A percentile compares a stretch with the other conserved stretches of the same genome.
Conservation (phyloP, 2,113 vertebrate species). For the Galeopterus variegatus region DNA sequence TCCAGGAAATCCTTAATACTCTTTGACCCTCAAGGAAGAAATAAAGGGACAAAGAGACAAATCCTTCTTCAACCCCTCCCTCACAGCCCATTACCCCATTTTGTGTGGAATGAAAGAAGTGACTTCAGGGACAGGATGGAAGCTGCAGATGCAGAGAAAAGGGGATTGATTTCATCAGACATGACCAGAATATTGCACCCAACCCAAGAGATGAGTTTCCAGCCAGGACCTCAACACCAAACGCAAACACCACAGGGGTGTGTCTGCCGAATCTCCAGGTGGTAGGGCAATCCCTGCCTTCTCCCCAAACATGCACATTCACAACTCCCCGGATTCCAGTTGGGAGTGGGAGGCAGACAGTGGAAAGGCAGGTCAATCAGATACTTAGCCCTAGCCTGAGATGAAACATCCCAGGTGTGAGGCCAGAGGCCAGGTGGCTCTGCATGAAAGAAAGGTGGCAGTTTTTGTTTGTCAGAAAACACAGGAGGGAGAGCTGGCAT, state of each 20-base stretch:
- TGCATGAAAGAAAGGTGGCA: constrained; percentile 73
- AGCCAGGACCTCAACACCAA: constrained; percentile 4
- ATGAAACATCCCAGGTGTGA: constrained; percentile 78
- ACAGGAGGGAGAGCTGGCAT: neutral
- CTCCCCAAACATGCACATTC: constrained; percentile 53
- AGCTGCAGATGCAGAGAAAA: neutral
- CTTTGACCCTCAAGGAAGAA: constrained; percentile 59
- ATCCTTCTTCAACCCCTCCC: neutral
- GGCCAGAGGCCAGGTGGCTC: constrained; percentile 81
- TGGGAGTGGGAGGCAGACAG: constrained; percentile 79
- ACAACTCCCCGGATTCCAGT: constrained; percentile 33
- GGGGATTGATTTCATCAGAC: neutral
- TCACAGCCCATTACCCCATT: neutral
- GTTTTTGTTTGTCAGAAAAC: constrained; percentile 76
- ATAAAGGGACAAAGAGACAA: neutral
- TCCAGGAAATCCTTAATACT: no score
- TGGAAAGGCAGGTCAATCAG: constrained; percentile 82
- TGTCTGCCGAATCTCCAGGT: constrained; percentile 63
- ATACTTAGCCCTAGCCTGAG: constrained; percentile 70
- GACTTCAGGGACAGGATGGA: neutral
- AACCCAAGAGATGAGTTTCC: neutral
- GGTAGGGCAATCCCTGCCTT: constrained; percentile 46
- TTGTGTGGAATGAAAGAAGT: neutral
- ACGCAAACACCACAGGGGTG: neutral
- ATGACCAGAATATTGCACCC: neutral